Percentiles rank a stretch among this genome's conserved stretches.
Conservation (phyloP, 2,797 vertebrate species). For the Mus minutoides region DNA sequence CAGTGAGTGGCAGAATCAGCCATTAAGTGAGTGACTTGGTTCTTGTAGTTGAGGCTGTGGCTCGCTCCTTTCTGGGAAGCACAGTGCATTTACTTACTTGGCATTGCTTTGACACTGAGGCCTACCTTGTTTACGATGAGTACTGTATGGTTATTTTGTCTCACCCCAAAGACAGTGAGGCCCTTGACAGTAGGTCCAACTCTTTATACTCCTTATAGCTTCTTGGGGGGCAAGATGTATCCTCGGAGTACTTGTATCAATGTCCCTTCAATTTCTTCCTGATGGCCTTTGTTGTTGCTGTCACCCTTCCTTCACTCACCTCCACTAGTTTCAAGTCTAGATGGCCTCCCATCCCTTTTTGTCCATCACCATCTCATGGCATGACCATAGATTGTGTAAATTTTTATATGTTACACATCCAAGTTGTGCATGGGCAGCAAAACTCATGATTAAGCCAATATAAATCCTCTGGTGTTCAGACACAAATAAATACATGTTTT, state of each 20-base stretch:
- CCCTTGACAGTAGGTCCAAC: not conserved
- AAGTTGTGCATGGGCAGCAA: not conserved
- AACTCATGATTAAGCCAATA: not conserved
- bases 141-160: not conserved
- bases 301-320: not conserved
- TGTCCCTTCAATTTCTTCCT: not conserved
- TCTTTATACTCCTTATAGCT: not conserved
- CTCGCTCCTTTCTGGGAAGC: not conserved
- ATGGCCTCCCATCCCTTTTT: not conserved
- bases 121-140: not conserved
- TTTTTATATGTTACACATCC: not conserved
- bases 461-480: not conserved
- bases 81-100: not conserved
- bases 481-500: slow-evolving; percentile 12
- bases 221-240: not conserved
- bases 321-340: not conserved
- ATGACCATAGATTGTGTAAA: not conserved
- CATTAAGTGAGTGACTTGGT: not conserved
- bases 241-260: not conserved
- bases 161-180: not conserved
- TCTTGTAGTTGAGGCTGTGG: not conserved
- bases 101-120: not conserved
- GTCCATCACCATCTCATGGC: not conserved
- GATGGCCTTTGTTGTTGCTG: not conserved
- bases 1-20: not conserved